These are phyloP conservation scores for Epistrophe grossulariae DNA, from an alignment of 2,888 invertebrate genomes.

Conservation along the genomic window DNA sequence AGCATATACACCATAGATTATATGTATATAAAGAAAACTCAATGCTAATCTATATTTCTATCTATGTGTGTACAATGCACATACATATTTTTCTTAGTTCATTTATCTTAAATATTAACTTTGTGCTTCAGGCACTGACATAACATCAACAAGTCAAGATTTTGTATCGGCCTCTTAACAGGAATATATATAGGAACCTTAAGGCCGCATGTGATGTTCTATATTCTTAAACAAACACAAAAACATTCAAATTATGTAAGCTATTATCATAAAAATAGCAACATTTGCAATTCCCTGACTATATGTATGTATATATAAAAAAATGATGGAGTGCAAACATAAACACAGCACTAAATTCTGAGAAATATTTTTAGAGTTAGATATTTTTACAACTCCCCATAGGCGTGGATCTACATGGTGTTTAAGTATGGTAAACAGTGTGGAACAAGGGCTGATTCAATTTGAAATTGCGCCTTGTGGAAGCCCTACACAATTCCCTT, in stretches of 20 bases:
- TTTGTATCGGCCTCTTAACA: background rate
- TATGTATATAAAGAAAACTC: background rate
- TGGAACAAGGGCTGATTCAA: too few relatives aligned
- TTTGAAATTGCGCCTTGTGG: too few relatives aligned
- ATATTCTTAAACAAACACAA: conserved; percentile 8
- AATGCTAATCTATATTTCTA: background rate
- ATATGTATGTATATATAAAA: background rate
- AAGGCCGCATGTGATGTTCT: background rate
- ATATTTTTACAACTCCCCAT: background rate
- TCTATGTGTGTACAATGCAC: too few relatives aligned
- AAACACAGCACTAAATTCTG: conserved; percentile 16
- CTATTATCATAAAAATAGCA: conserved; percentile 30
- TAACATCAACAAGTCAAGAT: conserved; percentile 24
- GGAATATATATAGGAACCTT: background rate
- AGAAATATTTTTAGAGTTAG: background rate
- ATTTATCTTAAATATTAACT: background rate
- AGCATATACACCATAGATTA: too few relatives aligned
- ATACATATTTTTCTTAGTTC: background rate
- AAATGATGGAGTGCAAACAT: conserved; percentile 29
- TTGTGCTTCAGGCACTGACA: background rate
- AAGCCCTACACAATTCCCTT: too few relatives aligned
- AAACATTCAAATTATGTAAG: conserved; percentile 28
- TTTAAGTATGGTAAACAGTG: too few relatives aligned
- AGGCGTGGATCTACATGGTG: background rate
- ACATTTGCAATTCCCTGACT: background rate